Conservation (phyloP, 2,797 vertebrate species). For the Sebastes minor region DNA sequence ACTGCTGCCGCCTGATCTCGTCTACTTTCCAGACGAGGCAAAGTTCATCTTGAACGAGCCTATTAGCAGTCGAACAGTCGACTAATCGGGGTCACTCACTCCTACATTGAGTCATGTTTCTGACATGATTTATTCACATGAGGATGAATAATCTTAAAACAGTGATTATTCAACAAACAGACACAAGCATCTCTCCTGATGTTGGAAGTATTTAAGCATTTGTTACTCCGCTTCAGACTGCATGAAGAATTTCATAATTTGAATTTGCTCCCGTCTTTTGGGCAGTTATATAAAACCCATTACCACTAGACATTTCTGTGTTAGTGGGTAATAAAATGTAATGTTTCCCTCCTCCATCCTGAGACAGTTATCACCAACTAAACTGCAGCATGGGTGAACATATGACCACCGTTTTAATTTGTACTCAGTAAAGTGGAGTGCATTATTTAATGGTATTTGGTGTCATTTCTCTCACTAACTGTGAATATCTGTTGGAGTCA, state of each 20-base stretch:
- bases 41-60: too few species aligned
- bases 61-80: too few species aligned
- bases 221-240: not conserved
- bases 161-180: not conserved
- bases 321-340: not conserved
- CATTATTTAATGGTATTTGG: not conserved
- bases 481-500: not conserved
- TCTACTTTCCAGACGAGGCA: too few species aligned
- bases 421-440: not conserved
- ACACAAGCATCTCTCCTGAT: not conserved
- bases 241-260: not conserved
- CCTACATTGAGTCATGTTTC: too few species aligned
- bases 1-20: too few species aligned
- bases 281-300: not conserved
- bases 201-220: not conserved
- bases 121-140: not conserved
- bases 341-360: not conserved
- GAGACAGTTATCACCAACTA: not conserved
- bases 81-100: not conserved
- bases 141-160: not conserved
- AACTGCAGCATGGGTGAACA: not conserved
- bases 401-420: not conserved
- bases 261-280: not conserved
- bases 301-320: not conserved
- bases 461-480: not conserved